Evolutionary conservation across 2,797 vertebrate species (phyloP).

Genomic region (Myotis planiceps): DNA sequence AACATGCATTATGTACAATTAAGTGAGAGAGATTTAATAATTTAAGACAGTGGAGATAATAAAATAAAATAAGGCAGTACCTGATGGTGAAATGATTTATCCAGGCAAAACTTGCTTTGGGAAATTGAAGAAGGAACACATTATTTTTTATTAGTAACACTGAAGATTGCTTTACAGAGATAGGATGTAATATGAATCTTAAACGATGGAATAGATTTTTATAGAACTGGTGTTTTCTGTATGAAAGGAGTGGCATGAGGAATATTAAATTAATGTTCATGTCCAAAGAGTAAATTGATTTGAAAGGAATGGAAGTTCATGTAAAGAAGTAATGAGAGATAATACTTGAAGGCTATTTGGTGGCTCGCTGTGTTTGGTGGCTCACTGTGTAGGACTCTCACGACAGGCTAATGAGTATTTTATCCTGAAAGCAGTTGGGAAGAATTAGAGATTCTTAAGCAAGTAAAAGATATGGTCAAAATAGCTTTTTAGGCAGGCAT

Average conservation of each 20-base stretch:
- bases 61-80: constrained; percentile 29
- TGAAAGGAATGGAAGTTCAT: neutral
- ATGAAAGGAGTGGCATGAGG: neutral
- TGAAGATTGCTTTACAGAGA: neutral
- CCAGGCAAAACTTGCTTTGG: constrained; percentile 51
- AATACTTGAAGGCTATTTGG: neutral
- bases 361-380: neutral
- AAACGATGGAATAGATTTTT: constrained; percentile 28
- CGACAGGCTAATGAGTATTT: neutral
- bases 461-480: constrained; percentile 12
- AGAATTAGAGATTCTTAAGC: constrained; percentile 44
- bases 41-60: neutral
- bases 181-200: constrained; percentile 22
- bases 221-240: constrained; percentile 14
- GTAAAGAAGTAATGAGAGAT: constrained; percentile 13
- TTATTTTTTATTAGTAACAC: constrained; percentile 36
- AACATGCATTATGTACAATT: neutral
- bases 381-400: neutral
- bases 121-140: neutral
- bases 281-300: neutral
- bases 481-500: neutral
- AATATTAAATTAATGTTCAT: constrained; percentile 50
- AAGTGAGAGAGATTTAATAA: constrained; percentile 53
- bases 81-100: constrained; percentile 51
- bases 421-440: constrained; percentile 1